Base-by-base conservation (phyloP, 2,888 invertebrate species). In the Drosophila emarginata region DNA sequence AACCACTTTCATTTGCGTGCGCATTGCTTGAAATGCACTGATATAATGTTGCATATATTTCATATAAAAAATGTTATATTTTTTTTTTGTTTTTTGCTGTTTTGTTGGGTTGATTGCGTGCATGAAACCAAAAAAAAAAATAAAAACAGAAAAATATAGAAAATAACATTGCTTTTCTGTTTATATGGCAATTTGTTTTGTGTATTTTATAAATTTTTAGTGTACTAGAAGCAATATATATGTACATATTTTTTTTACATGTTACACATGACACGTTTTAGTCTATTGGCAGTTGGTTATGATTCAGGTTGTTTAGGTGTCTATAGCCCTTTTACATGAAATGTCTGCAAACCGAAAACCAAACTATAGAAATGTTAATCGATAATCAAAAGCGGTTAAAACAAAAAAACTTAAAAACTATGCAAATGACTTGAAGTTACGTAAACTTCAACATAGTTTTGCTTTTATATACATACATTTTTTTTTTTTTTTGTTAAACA, bases 361-460 rank as follows among this genome's bases (percentile, higher is more conserved):
- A 72, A 77, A 52, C 79, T 78, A 76, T 74, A 77, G 61, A 80
- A 80, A 80, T 84, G 79, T 84, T 76, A 80, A 85, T 82, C 83
- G 80, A 82, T 82, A 72, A 72, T 56, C 53, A 59, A 71, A 73
- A 45, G 74, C 77, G 77, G 82, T 85, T 85, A 77, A 85, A 85
- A 79, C 77, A 82, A 82, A 73, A 32, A 53, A 61, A 52, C 57
- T 54, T 64, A 50, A 15, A 61, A 79, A 64, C 62, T 73, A 82
- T 82, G 85, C 74, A 85, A 84, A 81, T 77, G 60, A 59, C 50
- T 60, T 52, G 32, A 18, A 60, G 64, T 80, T 80, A 71, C 81
- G 67, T 76, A 79, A 80, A 58, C 23, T 11, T 51, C 61, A 59
- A 45, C 45, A 21, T 45, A 45, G 45, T 60, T 58, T 52, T 51